Evolutionary conservation across 2,113 vertebrate species (phyloP).

Genomic region (Aptenodytes forsteri): DNA sequence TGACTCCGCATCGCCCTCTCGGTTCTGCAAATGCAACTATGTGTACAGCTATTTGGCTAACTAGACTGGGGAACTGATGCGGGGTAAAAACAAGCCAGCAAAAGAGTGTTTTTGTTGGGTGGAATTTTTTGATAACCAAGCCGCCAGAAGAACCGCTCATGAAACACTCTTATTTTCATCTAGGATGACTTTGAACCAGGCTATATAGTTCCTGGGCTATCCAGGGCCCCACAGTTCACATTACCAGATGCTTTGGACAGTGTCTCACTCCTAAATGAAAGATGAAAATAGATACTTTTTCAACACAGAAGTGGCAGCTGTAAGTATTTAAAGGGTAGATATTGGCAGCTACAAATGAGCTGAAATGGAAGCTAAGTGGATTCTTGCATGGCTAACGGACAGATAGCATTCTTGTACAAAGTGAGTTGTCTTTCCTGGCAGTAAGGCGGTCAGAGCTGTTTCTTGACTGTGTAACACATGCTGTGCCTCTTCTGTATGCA

Average conservation of each 20-base stretch:
- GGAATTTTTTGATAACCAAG: neutral
- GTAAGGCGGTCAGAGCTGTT: neutral
- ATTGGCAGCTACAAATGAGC: slow-evolving; percentile 38
- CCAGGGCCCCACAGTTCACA: neutral
- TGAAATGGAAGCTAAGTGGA: slow-evolving; percentile 31
- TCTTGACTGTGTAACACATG: neutral
- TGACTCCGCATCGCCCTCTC: neutral
- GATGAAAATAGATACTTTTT: slow-evolving; percentile 37
- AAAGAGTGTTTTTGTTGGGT: neutral
- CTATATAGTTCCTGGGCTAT: neutral
- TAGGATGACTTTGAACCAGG: neutral
- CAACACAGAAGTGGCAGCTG: slow-evolving; percentile 23
- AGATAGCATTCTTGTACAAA: neutral
- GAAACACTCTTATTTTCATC: neutral
- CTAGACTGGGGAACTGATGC: neutral
- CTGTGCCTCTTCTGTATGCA: neutral
- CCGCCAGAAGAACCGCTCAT: neutral
- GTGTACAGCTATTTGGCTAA: neutral
- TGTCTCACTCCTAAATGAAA: neutral
- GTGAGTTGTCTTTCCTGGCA: slow-evolving; percentile 15
- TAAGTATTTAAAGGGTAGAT: slow-evolving; percentile 53
- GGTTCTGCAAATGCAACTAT: neutral
- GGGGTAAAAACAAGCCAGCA: neutral
- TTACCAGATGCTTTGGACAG: slow-evolving; percentile 29
- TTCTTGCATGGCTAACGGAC: slow-evolving; percentile 11